Evolutionary conservation across 2,113 vertebrate species (phyloP), one percentile per base, ranked within the genome.

Genomic region (Hemiprocne comata): DNA sequence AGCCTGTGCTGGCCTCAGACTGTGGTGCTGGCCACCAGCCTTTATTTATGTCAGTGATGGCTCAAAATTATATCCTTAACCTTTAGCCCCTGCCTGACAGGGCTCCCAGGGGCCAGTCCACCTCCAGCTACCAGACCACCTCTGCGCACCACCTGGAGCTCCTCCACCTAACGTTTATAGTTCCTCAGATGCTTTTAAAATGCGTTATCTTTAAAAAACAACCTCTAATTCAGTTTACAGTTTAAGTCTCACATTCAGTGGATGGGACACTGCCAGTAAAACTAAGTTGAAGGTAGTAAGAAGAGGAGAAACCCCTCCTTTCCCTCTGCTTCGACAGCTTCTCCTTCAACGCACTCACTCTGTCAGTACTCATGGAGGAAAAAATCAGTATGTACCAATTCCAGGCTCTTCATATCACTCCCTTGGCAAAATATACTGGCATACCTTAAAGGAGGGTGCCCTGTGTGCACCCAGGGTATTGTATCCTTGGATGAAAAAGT

Each of bases 171-270:
- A 50, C 1, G 0, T 55, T 60, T 48, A 10, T 12, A 93, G 51
- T 33, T 74, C 48, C 65, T 75, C 53, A 66, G 71, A 48, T 0
- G 0, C 84, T 61, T 84, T 57, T 48, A 33, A 82, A 84, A 92
- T 5, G 29, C 53, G 57, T 13, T 51, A 20, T n/a, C 28, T 84
- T 54, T 60, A 26, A 48, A 55, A 94, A 90, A 57, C 19, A 91
- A 7, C 16, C 66, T 82, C 44, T 72, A 83, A 91, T 61, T 84
- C 66, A 73, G 29, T 51, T 89, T 46, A 65, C 81, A 89, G 75
- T 83, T 90, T 84, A 86, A 92, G 70, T 92, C 74, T 89, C 91
- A 87, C 85, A 62, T 93, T 48, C n/a, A 61, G 2, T 26, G 76
- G 40, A 75, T 75, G 40, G 74, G 80, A 93, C 2, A 8, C 24